Percentiles rank a stretch among this genome's conserved stretches.
Evolutionary conservation across 2,888 invertebrate genomes (phyloP).

Genomic region (Noctuana brunneofusca): DNA sequence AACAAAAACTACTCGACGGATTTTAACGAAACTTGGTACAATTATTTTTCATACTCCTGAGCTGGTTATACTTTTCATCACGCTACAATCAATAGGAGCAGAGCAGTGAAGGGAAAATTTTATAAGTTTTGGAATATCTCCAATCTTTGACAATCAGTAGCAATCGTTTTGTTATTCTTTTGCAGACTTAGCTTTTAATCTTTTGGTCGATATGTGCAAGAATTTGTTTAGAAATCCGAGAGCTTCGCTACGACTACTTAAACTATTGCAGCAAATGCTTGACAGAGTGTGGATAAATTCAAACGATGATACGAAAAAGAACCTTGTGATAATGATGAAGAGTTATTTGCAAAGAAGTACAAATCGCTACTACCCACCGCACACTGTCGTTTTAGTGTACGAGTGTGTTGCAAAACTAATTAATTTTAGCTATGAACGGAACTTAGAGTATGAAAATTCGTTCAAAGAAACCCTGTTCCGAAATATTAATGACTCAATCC

Average conservation of each 20-base stretch:
- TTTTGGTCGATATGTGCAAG: conserved; percentile 70
- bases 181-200: conserved; percentile 62
- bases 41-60: no score
- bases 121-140: background rate
- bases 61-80: no score
- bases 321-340: conserved; percentile 72
- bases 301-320: conserved; percentile 57
- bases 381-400: conserved; percentile 65
- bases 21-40: no score
- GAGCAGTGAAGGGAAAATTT: no score
- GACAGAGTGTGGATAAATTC: conserved; percentile 58
- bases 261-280: conserved; percentile 58
- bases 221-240: conserved; percentile 64
- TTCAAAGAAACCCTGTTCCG: conserved; percentile 56
- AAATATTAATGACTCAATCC: conserved; percentile 57
- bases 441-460: conserved; percentile 46
- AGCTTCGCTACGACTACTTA: conserved; percentile 58
- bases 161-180: conserved; percentile 31
- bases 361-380: conserved; percentile 65
- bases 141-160: background rate
- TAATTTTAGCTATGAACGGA: conserved; percentile 49
- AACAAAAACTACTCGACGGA: no score
- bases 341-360: conserved; percentile 66
- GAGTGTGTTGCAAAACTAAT: conserved; percentile 69
- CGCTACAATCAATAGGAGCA: no score